Conservation (phyloP, 2,113 vertebrate genomes). For the Pagrus major region DNA sequence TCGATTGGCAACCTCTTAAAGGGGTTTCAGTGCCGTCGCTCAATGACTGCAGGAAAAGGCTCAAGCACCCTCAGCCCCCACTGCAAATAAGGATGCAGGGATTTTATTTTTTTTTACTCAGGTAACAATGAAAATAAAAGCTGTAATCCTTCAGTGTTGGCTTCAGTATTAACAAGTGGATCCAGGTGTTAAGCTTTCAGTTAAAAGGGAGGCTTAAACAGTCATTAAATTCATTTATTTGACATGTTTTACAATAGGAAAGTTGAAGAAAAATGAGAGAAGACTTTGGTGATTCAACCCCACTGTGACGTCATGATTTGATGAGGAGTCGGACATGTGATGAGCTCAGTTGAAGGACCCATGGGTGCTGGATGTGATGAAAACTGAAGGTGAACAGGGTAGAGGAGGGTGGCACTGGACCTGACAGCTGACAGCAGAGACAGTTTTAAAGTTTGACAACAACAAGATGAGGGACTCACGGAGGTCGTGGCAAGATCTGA, state of each 20-base stretch:
- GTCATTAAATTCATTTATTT: not conserved
- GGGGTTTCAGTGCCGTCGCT: not conserved
- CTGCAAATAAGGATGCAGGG: not conserved
- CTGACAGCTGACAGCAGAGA: not conserved
- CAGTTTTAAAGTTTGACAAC: not conserved
- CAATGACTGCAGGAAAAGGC: not conserved
- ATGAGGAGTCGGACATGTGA: not conserved
- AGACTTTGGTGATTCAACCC: not conserved
- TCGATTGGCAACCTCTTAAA: not conserved
- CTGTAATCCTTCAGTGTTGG: not conserved
- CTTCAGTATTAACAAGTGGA: not conserved
- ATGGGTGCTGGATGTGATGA: not conserved
- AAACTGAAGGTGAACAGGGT: not conserved
- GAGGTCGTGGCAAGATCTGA: not conserved
- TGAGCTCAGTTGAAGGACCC: not conserved
- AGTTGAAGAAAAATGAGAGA: not conserved
- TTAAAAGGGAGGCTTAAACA: not conserved
- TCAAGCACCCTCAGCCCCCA: not conserved
- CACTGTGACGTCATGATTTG: not conserved
- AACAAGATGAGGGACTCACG: not conserved
- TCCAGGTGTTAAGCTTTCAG: not conserved
- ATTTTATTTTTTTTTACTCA: not conserved
- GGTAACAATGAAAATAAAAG: not conserved
- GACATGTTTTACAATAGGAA: not conserved
- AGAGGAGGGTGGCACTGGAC: not conserved